Conservation (phyloP, 2,888 invertebrate species). For the Caenorhabditis wallacei region DNA sequence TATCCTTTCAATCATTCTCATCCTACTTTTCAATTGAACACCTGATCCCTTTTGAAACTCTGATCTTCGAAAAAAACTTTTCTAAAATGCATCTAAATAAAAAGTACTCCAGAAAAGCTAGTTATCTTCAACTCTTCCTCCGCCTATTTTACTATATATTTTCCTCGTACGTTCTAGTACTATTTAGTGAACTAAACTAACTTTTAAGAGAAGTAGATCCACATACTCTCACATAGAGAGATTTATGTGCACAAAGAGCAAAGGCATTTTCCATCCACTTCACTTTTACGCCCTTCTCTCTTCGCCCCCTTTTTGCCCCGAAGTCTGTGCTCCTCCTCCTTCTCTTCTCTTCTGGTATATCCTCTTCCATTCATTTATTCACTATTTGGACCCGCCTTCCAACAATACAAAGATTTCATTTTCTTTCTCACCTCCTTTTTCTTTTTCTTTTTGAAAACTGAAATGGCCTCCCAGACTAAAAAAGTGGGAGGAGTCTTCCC, state of each 20-base stretch:
- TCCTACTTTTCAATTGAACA: not conserved
- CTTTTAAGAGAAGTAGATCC: constrained; percentile 12
- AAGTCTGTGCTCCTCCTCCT: constrained; percentile 35
- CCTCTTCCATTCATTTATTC: constrained; percentile 54
- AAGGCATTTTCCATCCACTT: constrained; percentile 43
- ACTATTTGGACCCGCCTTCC: constrained; percentile 32
- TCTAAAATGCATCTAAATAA: constrained; percentile 15
- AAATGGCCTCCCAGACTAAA: constrained; percentile 3
- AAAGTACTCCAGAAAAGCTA: constrained; percentile 41
- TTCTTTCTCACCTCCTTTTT: constrained; percentile 31
- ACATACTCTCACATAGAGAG: constrained; percentile 17
- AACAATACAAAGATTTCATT: constrained; percentile 45
- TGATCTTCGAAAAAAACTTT: not conserved
- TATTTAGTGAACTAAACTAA: constrained; percentile 43
- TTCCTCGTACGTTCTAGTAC: constrained; percentile 38
- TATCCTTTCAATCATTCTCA: not conserved
- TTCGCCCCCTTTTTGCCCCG: not conserved
- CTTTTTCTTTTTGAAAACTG: constrained; percentile 1
- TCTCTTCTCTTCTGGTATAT: constrained; percentile 53
- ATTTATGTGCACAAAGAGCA: constrained; percentile 60
- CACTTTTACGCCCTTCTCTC: constrained; percentile 54
- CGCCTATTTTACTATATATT: constrained; percentile 12
- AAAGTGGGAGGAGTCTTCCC: constrained; percentile 15
- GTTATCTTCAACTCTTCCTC: constrained; percentile 25
- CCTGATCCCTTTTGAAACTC: not conserved